Evolutionary conservation across 1,140 invertebrate species (phyloP).

Genomic region (Drosophila lowei): DNA sequence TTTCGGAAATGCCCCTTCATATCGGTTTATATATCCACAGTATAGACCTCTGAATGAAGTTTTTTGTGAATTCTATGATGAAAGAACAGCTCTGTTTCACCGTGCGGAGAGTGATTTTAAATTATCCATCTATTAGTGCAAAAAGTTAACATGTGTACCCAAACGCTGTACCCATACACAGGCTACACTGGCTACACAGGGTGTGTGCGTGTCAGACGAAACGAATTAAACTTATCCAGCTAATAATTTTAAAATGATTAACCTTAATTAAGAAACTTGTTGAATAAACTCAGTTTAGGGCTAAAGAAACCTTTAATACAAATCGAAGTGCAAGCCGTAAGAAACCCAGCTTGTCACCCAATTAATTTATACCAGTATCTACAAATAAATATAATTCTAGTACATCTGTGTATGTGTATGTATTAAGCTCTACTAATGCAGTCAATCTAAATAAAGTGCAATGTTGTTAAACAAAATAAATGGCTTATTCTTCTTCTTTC

Average conservation of each 20-base stretch:
- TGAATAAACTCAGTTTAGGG: conserved; percentile 47
- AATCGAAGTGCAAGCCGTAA: conserved; percentile 15
- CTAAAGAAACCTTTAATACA: conserved; percentile 9
- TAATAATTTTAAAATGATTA: conserved; percentile 47
- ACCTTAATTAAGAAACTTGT: conserved; percentile 48
- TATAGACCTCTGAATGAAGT: conserved; percentile 32
- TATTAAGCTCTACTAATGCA: conserved; percentile 68
- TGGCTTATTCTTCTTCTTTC: not conserved
- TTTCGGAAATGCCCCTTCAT: conserved; percentile 23
- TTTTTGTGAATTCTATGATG: not conserved
- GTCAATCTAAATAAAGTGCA: conserved; percentile 75
- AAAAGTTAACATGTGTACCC: too few species aligned
- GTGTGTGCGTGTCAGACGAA: conserved; percentile 53
- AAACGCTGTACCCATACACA: not conserved
- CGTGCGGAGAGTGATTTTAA: conserved; percentile 26
- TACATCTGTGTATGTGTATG: conserved; percentile 5
- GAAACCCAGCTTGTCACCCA: conserved; percentile 18
- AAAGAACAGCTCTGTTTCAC: conserved; percentile 17
- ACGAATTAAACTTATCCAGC: conserved; percentile 51
- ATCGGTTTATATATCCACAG: conserved; percentile 27
- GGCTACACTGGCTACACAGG: conserved; percentile 16
- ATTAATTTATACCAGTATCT: conserved; percentile 54
- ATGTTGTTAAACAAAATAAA: conserved; percentile 53
- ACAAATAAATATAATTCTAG: conserved; percentile 1
- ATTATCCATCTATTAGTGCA: conserved; percentile 36